Base-by-base conservation (phyloP, 1,140 invertebrate genomes). In the Hypothenemus hampei region DNA sequence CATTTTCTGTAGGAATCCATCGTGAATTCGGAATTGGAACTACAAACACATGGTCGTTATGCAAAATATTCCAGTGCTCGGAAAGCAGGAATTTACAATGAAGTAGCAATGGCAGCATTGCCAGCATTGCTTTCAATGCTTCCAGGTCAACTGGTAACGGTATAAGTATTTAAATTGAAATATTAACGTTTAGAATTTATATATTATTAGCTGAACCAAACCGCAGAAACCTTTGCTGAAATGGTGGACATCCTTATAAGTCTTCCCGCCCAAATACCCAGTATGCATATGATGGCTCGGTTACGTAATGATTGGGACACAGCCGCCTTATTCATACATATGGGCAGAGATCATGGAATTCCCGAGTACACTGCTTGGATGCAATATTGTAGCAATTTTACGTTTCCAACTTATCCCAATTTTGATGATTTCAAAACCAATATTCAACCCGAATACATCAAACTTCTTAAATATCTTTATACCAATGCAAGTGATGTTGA, bases 341-440 rank as follows among this genome's bases (percentile, higher is more conserved):
- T 84, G 65, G 89, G 85, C 0, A 76, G 95, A 35, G 95, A 98
- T 72, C 93, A 98, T 66, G 95, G 93, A 0, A 73, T 97, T 20
- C 83, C 91, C 0, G 80, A 87, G 1, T 98, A 98, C 67, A 76
- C 85, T 0, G 75, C 84, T 18, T 91, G 83, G 61, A 59, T 91
- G 6, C 72, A 81, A 24, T 72, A 85, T 22, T 97, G 94, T 69
- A 52, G 72, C 64, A 69, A 74, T 67, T 37, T 72, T 62, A 55
- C 41, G n/a, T 37, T 62, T 64, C 15, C 73, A 8, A 53, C 49
- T 0, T 40, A 7, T 19, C 3, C 75, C 24, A 69, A 79, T 54
- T 77, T 92, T 78, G 78, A 77, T 39, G 72, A 82, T 69, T 63
- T 94, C 74, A 72, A 77, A 70, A 63, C 82, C 77, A 64, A 81